phyloP scores from a whole-genome alignment of 2,888 invertebrate species.

The Metopia argyrocephala region DNA sequence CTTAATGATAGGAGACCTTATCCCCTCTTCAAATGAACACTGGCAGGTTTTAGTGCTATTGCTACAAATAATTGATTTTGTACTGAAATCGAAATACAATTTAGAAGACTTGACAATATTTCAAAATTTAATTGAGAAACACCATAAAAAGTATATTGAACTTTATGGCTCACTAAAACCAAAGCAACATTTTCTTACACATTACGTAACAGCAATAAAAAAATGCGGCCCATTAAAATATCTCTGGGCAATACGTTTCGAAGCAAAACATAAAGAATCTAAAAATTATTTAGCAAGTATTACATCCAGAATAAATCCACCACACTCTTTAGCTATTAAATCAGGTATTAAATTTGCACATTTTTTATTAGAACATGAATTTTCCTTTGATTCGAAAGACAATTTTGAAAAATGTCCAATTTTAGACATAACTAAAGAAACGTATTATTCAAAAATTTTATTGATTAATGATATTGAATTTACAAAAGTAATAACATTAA shows the following conservation, averaged over 20 bases:
- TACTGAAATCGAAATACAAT: neutral
- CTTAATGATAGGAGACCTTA: slow-evolving; percentile 31
- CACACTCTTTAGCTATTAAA: slow-evolving; percentile 26
- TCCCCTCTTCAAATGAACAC: neutral
- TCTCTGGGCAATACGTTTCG: too few relatives aligned
- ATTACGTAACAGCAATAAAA: too few relatives aligned
- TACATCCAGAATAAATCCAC: slow-evolving; percentile 41
- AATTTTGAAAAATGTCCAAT: too few relatives aligned
- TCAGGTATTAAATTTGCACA: slow-evolving; percentile 5
- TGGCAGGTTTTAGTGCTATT: slow-evolving; percentile 10
- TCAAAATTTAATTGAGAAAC: neutral
- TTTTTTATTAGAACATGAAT: slow-evolving; percentile 18
- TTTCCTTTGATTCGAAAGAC: neutral
- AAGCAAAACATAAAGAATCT: too few relatives aligned
- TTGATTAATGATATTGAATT: too few relatives aligned
- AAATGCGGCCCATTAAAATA: too few relatives aligned
- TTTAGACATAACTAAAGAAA: too few relatives aligned
- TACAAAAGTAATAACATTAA: too few relatives aligned
- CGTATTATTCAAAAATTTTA: too few relatives aligned
- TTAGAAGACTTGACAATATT: neutral
- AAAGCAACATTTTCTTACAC: too few relatives aligned
- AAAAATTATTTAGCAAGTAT: slow-evolving; percentile 32
- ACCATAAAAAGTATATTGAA: neutral
- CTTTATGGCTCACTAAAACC: too few relatives aligned
- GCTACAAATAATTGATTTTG: slow-evolving; percentile 1